phyloP scores from a whole-genome alignment of 2,888 invertebrate genomes.

The Polyploca ridens region DNA sequence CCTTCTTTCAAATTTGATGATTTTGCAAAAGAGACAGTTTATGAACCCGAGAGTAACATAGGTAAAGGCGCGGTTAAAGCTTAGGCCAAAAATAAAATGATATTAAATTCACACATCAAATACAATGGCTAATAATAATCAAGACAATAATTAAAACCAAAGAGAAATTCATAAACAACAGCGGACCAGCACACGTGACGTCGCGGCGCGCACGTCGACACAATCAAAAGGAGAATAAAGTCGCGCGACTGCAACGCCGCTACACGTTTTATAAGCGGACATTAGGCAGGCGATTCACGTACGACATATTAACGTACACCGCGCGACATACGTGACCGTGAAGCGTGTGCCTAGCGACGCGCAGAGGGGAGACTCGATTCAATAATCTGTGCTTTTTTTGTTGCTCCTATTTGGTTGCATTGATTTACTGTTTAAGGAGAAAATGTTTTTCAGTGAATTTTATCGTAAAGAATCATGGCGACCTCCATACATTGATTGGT shows the following conservation, averaged over 20 bases:
- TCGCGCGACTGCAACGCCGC: conserved; percentile 50
- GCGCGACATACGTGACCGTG: conserved; percentile 66
- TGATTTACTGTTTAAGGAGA: conserved; percentile 19
- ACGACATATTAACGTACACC: conserved; percentile 76
- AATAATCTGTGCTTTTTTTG: conserved; percentile 57
- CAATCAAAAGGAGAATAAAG: conserved; percentile 76
- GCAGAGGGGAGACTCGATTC: conserved; percentile 53
- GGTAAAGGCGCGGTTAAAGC: neutral
- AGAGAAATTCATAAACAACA: conserved; percentile 26
- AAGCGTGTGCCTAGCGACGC: conserved; percentile 34
- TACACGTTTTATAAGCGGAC: conserved; percentile 58
- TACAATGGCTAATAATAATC: neutral
- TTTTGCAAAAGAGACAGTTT: no score
- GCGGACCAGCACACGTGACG: conserved; percentile 35
- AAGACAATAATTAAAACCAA: conserved; percentile 36
- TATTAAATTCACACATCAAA: neutral
- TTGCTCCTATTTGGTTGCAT: conserved; percentile 21
- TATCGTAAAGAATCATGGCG: no score
- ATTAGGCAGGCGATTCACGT: conserved; percentile 72
- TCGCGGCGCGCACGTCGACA: conserved; percentile 64
- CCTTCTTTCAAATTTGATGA: no score
- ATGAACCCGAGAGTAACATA: no score
- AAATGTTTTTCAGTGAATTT: conserved; percentile 22
- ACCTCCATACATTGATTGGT: no score
- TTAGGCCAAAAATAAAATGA: neutral